phyloP scores from a whole-genome alignment of 2,113 vertebrate genomes.

The Corythornis cristatus region DNA sequence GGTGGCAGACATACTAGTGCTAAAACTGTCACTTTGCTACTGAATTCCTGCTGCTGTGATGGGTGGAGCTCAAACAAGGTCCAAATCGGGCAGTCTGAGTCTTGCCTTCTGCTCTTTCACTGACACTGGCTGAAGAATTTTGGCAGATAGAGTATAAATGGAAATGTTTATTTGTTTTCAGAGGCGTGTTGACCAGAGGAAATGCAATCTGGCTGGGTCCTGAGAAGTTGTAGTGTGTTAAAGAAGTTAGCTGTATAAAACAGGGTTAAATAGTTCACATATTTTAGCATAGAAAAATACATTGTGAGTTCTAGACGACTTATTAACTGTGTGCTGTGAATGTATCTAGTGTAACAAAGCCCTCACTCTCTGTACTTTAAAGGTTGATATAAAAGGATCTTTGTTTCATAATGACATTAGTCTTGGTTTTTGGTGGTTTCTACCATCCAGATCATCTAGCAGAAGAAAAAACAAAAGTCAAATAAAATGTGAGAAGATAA shows the following conservation, averaged over 20 bases:
- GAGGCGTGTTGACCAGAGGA: background rate
- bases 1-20: constrained; percentile 11
- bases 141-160: constrained; percentile 1
- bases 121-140: constrained; percentile 17
- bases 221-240: constrained; percentile 8
- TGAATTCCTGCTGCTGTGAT: constrained; percentile 25
- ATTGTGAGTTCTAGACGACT: constrained; percentile 14
- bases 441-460: background rate
- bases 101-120: background rate
- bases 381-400: constrained; percentile 7
- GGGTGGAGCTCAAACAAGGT: background rate
- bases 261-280: constrained; percentile 58
- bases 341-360: constrained; percentile 20
- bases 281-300: constrained; percentile 41
- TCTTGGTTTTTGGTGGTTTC: constrained; percentile 20
- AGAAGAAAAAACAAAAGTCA: background rate
- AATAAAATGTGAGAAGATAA: background rate
- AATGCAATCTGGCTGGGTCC: background rate
- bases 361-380: constrained; percentile 2
- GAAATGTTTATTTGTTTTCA: constrained; percentile 41
- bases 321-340: constrained; percentile 9
- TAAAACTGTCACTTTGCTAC: constrained; percentile 50
- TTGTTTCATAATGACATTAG: constrained; percentile 7
- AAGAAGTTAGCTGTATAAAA: constrained; percentile 29
- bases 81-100: background rate